Base-by-base conservation (phyloP, 2,797 vertebrate species). In the Malurus splendens region DNA sequence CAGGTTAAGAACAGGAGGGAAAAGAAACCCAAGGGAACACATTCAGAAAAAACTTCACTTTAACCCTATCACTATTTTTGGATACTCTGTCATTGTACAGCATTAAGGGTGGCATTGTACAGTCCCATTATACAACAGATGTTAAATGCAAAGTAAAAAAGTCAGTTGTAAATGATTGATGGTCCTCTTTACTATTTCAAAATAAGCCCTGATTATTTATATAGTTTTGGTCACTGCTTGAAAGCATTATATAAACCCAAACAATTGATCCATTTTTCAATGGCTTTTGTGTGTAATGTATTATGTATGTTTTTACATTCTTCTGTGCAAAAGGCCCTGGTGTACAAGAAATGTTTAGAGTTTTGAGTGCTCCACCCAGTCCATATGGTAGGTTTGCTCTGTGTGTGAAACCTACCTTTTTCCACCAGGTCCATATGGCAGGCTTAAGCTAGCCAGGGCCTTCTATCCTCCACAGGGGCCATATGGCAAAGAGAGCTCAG, bases 121-220 rank as follows among this genome's bases (percentile, higher is more conserved):
- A 75, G 57, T 93, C 86, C 93, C 94, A 94, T 96, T 97, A 97
- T 82, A 96, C 87, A 97, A 94, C 97, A 98, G 97, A 96, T 97
- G 97, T 97, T 97, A 97, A 97, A 97, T 96, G 95, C 94, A 96
- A 97, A 96, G 96, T 97, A 97, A 97, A 98, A 98, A 96, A 96
- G 97, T 97, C 97, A 97, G 93, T 95, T 95, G 95, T 96, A 97
- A 97, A 98, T 98, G 98, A 98, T 96, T 98, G 96, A 98, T 97
- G 96, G 97, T 94, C 90, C 94, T 94, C 95, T 97, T 97, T 95
- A 91, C 96, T 96, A 95, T 95, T 97, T 97, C 97, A 97, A 96
- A 97, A 97, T 97, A 96, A 96, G 95, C 93, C 92, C 95, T 97
- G 96, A 96, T 97, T 97, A 98, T 98, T 98, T 97, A 96, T 97